Conservation (phyloP, 1,140 invertebrate genomes). For the Pogonognathellus flavescens region DNA sequence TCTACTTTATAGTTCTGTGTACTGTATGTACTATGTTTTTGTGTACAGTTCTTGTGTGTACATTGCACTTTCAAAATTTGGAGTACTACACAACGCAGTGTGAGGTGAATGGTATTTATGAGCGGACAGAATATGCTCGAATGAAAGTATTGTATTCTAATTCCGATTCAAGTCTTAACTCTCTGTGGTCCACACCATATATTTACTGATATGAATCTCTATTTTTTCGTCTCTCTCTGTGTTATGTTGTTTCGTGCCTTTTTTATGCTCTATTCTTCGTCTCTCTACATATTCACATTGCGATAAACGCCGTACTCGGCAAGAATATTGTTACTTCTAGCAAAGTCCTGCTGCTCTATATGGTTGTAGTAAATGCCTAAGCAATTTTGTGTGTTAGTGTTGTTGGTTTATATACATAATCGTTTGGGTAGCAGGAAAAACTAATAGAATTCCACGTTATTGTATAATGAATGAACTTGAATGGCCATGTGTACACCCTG, state of each 20-base stretch:
- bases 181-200: slow-evolving; percentile 46
- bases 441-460: not conserved
- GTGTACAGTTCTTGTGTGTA: not conserved
- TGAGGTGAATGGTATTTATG: slow-evolving; percentile 50
- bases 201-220: slow-evolving; percentile 43
- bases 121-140: not conserved
- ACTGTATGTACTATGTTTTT: too few relatives aligned
- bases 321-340: too few relatives aligned
- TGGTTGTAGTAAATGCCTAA: too few relatives aligned
- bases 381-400: not conserved
- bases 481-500: not conserved
- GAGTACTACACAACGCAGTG: slow-evolving; percentile 15
- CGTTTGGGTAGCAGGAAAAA: not conserved
- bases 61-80: slow-evolving; percentile 4
- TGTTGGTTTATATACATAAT: not conserved
- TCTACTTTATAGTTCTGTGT: slow-evolving; percentile 12
- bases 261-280: too few relatives aligned
- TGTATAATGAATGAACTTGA: slow-evolving; percentile 3
- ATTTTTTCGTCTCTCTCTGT: not conserved
- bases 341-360: too few relatives aligned
- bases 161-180: slow-evolving; percentile 38
- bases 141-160: slow-evolving; percentile 37
- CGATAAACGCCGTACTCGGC: too few relatives aligned
- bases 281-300: too few relatives aligned
- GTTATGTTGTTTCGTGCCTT: not conserved